These are phyloP conservation scores for Paramisgurnus dabryanus DNA, from an alignment of 2,113 vertebrate genomes.

Conservation along the genomic window DNA sequence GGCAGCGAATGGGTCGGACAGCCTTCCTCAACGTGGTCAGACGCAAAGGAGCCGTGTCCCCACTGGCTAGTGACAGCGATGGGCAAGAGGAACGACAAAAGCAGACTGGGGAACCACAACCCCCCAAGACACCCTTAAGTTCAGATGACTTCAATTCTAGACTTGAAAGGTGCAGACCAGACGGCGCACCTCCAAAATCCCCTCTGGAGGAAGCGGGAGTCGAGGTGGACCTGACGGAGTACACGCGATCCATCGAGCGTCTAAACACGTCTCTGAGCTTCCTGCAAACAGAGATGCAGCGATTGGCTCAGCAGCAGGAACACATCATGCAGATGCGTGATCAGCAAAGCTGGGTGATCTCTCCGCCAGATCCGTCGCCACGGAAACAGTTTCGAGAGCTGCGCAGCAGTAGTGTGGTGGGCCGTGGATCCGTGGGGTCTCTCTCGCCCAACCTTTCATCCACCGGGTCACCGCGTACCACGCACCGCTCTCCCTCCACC, in stretches of 20 bases:
- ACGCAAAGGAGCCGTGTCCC: slow-evolving; percentile 83
- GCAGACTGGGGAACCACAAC: slow-evolving; percentile 59
- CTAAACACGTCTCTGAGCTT: slow-evolving; percentile 89
- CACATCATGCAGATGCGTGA: slow-evolving; percentile 94
- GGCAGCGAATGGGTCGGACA: slow-evolving; percentile 94
- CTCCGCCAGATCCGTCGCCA: slow-evolving; percentile 86
- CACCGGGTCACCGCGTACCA: slow-evolving; percentile 79
- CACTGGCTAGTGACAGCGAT: slow-evolving; percentile 76
- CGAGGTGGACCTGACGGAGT: slow-evolving; percentile 87
- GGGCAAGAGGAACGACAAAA: slow-evolving; percentile 72
- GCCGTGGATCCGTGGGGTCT: slow-evolving; percentile 77
- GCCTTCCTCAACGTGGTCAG: slow-evolving; percentile 95
- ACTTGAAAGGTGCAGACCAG: slow-evolving; percentile 73
- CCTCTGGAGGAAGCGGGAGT: slow-evolving; percentile 84
- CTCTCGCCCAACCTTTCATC: slow-evolving; percentile 77
- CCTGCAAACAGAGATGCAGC: slow-evolving; percentile 96
- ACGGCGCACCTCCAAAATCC: slow-evolving; percentile 80
- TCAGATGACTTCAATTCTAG: slow-evolving; percentile 44
- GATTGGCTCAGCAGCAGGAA: slow-evolving; percentile 93
- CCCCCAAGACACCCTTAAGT: slow-evolving; percentile 42
- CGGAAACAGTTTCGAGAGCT: slow-evolving; percentile 86
- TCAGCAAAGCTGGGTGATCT: slow-evolving; percentile 90
- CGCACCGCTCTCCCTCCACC: slow-evolving; percentile 83
- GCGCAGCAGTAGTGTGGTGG: slow-evolving; percentile 78
- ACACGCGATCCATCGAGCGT: slow-evolving; percentile 92